Percentiles rank a stretch among this genome's conserved stretches.
These are phyloP conservation scores for Macaria notata DNA, from an alignment of 2,888 invertebrate genomes.

Conservation along the genomic window DNA sequence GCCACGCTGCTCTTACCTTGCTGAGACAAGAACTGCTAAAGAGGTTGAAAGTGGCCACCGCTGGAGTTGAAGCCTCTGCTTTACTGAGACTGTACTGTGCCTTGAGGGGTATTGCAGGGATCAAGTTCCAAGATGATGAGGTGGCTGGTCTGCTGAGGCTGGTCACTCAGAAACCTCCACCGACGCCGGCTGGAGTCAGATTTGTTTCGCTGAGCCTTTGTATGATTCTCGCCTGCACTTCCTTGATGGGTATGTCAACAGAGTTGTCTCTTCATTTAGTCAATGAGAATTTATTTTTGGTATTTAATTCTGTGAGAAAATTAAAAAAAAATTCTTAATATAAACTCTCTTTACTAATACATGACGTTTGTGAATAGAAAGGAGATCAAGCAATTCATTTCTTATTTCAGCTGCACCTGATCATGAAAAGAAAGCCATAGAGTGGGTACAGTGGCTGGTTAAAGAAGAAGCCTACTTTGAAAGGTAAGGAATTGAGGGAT, in stretches of 20 bases:
- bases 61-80: slow-evolving; percentile 93
- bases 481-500: too few relatives aligned
- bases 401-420: slow-evolving; percentile 81
- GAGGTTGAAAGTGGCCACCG: slow-evolving; percentile 86
- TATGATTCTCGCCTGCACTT: slow-evolving; percentile 97
- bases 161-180: slow-evolving; percentile 93
- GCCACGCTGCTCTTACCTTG: slow-evolving; percentile 84
- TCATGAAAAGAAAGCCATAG: slow-evolving; percentile 93
- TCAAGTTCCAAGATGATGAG: slow-evolving; percentile 97
- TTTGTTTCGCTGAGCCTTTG: slow-evolving; percentile 96
- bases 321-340: too few relatives aligned
- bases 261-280: too few relatives aligned
- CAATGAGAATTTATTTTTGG: too few relatives aligned
- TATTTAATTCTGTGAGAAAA: too few relatives aligned
- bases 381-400: slow-evolving; percentile 4
- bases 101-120: slow-evolving; percentile 94
- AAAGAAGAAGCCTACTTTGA: slow-evolving; percentile 95
- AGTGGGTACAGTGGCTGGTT: slow-evolving; percentile 97
- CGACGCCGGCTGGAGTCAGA: slow-evolving; percentile 95
- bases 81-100: slow-evolving; percentile 95
- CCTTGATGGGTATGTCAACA: slow-evolving; percentile 86
- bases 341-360: too few relatives aligned
- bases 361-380: too few relatives aligned
- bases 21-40: slow-evolving; percentile 90
- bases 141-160: slow-evolving; percentile 91